A percentile compares a stretch with the other conserved stretches of the same genome.
Conservation (phyloP, 2,113 vertebrate species). For the Steatornis caripensis region DNA sequence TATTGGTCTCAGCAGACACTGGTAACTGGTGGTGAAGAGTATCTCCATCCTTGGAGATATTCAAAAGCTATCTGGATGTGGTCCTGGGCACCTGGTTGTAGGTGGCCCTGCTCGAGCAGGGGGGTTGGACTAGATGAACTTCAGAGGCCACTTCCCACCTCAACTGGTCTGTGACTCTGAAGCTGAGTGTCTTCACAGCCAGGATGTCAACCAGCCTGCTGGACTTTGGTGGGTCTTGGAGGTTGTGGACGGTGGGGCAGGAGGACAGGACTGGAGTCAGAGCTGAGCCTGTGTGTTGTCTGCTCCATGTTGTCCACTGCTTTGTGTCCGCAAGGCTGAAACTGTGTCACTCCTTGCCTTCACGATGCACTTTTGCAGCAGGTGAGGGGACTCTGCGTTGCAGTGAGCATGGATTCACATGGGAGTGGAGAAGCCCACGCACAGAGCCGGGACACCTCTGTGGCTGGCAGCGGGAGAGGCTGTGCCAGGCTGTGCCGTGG, state of each 20-base stretch:
- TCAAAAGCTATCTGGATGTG: neutral
- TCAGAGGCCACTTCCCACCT: neutral
- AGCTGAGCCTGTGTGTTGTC: neutral
- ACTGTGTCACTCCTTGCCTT: neutral
- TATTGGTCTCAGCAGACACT: neutral
- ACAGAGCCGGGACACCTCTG: accelerated
- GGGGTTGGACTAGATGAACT: neutral
- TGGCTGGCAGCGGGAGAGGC: neutral
- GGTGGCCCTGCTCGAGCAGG: neutral
- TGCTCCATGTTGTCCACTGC: neutral
- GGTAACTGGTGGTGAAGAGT: neutral
- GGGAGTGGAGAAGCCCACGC: neutral
- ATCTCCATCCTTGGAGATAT: neutral
- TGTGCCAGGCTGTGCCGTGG: neutral
- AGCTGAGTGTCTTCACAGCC: neutral
- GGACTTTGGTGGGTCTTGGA: neutral
- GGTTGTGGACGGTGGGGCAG: accelerated
- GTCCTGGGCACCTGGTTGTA: neutral
- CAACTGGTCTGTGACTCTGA: neutral
- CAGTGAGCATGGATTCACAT: neutral
- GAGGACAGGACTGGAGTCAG: neutral
- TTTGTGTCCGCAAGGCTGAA: neutral
- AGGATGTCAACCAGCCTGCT: neutral
- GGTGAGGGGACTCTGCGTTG: neutral
- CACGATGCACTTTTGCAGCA: accelerated